Conservation (phyloP, 2,888 invertebrate species). For the Lobophora halterata region DNA sequence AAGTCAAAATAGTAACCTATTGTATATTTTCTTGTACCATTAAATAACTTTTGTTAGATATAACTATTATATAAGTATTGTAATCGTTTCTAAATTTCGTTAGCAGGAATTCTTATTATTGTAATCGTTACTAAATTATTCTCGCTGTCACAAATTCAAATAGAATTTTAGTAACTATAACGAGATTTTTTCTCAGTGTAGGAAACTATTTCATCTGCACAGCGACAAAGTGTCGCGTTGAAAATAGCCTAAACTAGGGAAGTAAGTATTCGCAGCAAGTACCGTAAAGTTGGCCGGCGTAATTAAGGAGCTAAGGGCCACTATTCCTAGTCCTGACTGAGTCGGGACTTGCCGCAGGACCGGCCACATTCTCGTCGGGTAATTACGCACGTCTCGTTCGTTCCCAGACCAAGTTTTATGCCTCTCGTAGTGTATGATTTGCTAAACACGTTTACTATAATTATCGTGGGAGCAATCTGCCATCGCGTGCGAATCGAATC, state of each 20-base stretch:
- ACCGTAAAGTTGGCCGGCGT: conserved; percentile 60
- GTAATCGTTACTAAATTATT: too few species aligned
- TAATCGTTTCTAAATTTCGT: too few species aligned
- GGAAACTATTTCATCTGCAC: background rate
- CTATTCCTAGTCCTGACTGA: conserved; percentile 67
- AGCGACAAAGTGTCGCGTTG: background rate
- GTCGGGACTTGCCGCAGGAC: conserved; percentile 64
- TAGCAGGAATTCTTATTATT: too few species aligned
- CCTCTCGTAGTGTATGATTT: conserved; percentile 75
- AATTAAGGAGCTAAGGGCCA: conserved; percentile 69
- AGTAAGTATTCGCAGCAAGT: conserved; percentile 23
- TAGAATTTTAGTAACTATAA: background rate
- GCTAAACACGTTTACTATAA: conserved; percentile 68
- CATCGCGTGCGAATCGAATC: conserved; percentile 55
- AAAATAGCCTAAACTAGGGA: background rate
- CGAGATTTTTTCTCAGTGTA: background rate
- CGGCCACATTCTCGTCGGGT: conserved; percentile 73
- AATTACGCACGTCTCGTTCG: conserved; percentile 74
- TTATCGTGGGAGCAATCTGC: conserved; percentile 67
- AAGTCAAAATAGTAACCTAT: too few species aligned
- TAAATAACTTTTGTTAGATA: too few species aligned
- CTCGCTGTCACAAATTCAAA: too few species aligned
- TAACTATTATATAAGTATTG: too few species aligned
- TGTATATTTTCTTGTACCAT: too few species aligned
- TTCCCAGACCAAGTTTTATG: conserved; percentile 70